Conservation (phyloP, 2,888 invertebrate genomes). For the Caenorhabditis sulstoni region DNA sequence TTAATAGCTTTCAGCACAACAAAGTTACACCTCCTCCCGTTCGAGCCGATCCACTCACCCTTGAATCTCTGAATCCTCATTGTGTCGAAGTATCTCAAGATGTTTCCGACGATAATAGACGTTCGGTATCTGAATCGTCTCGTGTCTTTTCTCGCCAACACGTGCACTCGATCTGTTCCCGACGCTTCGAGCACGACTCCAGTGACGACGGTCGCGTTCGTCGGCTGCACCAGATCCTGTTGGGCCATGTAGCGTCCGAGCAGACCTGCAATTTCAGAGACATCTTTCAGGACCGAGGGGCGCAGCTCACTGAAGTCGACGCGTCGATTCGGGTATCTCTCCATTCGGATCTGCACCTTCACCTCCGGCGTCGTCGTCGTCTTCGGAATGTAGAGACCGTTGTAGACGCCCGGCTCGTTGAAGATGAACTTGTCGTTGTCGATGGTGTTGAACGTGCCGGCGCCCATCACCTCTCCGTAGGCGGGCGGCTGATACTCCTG, state of each 20-base stretch:
- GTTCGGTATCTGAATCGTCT: constrained; percentile 73
- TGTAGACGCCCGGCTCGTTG: constrained; percentile 94
- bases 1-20: no score
- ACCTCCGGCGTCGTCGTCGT: constrained; percentile 76
- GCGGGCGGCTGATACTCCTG: constrained; percentile 95
- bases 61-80: constrained; percentile 79
- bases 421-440: constrained; percentile 93
- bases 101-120: constrained; percentile 78
- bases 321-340: constrained; percentile 78
- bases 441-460: constrained; percentile 94
- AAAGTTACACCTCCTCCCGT: no score
- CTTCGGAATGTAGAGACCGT: constrained; percentile 84
- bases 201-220: constrained; percentile 79
- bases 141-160: constrained; percentile 71
- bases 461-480: constrained; percentile 90
- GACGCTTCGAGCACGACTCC: constrained; percentile 78
- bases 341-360: constrained; percentile 78
- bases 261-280: constrained; percentile 70
- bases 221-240: constrained; percentile 78
- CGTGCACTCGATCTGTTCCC: constrained; percentile 76
- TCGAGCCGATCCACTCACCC: constrained; percentile 65
- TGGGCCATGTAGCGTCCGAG: constrained; percentile 77
- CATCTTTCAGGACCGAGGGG: not conserved
- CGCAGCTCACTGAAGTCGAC: constrained; percentile 77
- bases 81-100: constrained; percentile 79